phyloP scores from a whole-genome alignment of 1,140 invertebrate genomes.

The Oscheius sp. region DNA sequence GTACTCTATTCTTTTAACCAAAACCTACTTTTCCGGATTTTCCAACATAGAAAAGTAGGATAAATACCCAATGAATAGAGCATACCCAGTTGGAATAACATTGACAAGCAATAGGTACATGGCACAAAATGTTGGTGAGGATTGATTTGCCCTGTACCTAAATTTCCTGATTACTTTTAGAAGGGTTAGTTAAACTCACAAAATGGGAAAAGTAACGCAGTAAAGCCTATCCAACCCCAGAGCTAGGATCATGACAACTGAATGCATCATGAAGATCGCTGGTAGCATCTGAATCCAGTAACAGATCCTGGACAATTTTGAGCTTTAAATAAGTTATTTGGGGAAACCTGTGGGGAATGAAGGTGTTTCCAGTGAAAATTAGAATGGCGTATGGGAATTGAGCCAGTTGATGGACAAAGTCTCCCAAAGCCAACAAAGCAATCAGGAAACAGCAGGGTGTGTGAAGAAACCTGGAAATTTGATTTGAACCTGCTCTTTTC shows the following conservation, averaged over 20 bases:
- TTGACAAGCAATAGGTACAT: not conserved
- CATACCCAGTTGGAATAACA: not conserved
- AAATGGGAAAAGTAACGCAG: not conserved
- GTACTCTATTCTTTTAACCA: not conserved
- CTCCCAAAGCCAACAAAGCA: not conserved
- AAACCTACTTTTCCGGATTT: conserved; percentile 8
- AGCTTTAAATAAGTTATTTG: not conserved
- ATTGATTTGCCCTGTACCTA: not conserved
- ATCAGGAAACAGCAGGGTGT: not conserved
- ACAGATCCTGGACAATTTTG: not conserved
- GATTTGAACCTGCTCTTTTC: no score
- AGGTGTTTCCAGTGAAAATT: not conserved
- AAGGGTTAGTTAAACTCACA: no score
- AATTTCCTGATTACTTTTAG: not conserved
- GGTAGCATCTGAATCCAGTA: not conserved
- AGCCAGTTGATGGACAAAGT: not conserved
- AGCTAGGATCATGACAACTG: not conserved
- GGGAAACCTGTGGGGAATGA: not conserved
- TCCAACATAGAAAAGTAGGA: conserved; percentile 1
- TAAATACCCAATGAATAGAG: not conserved
- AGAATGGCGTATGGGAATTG: not conserved
- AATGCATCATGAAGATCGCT: not conserved
- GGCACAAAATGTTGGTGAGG: not conserved
- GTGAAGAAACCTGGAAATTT: not conserved
- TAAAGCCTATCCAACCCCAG: not conserved